Evolutionary conservation across 2,113 vertebrate species (phyloP).

Genomic region (Lutjanus erythropterus): DNA sequence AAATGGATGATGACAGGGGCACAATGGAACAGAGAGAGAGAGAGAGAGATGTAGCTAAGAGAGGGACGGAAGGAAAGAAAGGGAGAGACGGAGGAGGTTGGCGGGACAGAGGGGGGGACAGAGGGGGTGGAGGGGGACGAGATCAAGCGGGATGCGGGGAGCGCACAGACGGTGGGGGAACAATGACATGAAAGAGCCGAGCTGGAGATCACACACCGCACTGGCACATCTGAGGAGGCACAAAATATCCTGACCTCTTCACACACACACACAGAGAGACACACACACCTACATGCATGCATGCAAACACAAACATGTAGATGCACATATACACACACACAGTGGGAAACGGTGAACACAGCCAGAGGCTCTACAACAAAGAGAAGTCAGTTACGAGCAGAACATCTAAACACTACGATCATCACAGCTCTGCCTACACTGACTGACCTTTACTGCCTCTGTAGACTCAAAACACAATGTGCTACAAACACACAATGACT

Average conservation of each 20-base stretch:
- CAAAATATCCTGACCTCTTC: conserved; percentile 80
- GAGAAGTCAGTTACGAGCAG: conserved; percentile 49
- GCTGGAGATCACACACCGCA: conserved; percentile 77
- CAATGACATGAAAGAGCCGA: conserved; percentile 84
- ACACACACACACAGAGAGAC: conserved; percentile 31
- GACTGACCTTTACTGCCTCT: conserved; percentile 64
- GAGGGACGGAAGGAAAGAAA: neutral
- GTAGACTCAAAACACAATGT: conserved; percentile 41
- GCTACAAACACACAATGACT: conserved; percentile 14
- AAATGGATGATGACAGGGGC: neutral
- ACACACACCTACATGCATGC: conserved; percentile 17
- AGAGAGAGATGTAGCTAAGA: too few species aligned
- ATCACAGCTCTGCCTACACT: conserved; percentile 62
- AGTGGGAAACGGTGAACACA: conserved; percentile 15
- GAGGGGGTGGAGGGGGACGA: conserved; percentile 46
- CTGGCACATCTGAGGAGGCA: conserved; percentile 79
- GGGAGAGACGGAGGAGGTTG: conserved; percentile 4
- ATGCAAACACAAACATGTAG: conserved; percentile 31
- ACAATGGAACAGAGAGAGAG: conserved; percentile 13
- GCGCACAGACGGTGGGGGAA: conserved; percentile 66
- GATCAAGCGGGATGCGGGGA: conserved; percentile 74
- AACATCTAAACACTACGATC: conserved; percentile 66
- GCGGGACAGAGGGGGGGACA: conserved; percentile 51
- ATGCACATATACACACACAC: conserved; percentile 30
- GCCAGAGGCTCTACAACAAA: conserved; percentile 68